A percentile compares a stretch with the other conserved stretches of the same genome.
These are phyloP conservation scores for Aix galericulata DNA, from an alignment of 2,113 vertebrate genomes.

Conservation along the genomic window DNA sequence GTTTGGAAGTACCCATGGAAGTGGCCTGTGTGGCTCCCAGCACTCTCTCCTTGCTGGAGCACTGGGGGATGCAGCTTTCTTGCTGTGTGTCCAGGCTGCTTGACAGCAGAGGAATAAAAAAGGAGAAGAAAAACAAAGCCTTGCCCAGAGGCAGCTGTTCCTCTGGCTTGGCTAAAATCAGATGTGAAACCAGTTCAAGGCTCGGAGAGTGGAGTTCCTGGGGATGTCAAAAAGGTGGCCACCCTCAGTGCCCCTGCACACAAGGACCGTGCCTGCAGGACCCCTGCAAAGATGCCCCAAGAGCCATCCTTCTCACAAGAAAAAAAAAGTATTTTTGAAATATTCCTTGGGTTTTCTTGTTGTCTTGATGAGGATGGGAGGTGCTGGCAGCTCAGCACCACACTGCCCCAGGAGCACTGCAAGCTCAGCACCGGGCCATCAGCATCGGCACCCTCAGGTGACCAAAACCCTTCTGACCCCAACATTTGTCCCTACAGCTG, in stretches of 20 bases:
- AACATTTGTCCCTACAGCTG: neutral
- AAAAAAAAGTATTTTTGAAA: too few relatives aligned
- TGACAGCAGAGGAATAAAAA: neutral
- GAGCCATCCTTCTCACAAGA: neutral
- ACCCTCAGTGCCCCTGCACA: too few relatives aligned
- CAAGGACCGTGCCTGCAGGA: fast-evolving
- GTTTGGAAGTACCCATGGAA: neutral
- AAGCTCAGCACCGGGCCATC: neutral
- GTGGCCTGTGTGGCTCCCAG: neutral
- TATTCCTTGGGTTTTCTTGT: neutral
- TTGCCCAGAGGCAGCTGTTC: fast-evolving
- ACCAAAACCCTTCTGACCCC: neutral
- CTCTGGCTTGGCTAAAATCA: neutral
- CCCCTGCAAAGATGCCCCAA: neutral
- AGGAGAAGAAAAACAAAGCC: neutral
- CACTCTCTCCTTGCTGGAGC: neutral
- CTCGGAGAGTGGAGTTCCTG: neutral
- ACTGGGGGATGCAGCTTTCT: neutral
- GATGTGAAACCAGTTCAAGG: neutral
- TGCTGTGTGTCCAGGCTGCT: neutral
- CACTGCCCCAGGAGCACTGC: neutral
- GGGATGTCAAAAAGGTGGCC: neutral
- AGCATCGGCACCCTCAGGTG: neutral
- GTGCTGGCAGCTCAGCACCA: neutral
- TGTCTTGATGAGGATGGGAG: neutral